Evolutionary conservation across 1,140 invertebrate species (phyloP).

Genomic region (Euglossa dilemma): DNA sequence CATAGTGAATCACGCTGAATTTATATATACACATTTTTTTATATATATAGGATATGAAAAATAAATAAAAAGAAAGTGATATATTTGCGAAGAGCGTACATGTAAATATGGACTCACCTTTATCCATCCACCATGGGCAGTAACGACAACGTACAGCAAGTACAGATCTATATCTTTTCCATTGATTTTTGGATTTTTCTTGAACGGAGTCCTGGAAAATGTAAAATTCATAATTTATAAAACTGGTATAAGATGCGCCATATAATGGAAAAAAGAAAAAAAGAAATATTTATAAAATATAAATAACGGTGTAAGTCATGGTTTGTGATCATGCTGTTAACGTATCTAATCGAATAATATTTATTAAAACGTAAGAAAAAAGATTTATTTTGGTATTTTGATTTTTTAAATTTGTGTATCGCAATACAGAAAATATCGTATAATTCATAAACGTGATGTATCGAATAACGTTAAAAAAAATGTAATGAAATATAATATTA

Average conservation of each 20-base stretch:
- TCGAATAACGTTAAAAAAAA: not conserved
- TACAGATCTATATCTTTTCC: conserved; percentile 95
- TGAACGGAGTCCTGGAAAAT: conserved; percentile 88
- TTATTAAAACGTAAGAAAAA: not conserved
- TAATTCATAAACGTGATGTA: not conserved
- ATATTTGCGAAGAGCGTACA: too few species aligned
- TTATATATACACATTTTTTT: not conserved
- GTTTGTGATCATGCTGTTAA: not conserved
- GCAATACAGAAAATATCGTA: not conserved
- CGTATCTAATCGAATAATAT: not conserved
- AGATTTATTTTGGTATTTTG: not conserved
- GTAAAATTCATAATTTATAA: not conserved
- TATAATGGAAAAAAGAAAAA: not conserved
- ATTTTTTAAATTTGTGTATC: not conserved
- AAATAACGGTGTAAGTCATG: too few species aligned
- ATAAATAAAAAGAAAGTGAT: conserved; percentile 2
- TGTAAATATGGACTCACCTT: conserved; percentile 87
- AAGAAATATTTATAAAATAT: not conserved
- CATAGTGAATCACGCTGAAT: not conserved
- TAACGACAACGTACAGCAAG: conserved; percentile 94
- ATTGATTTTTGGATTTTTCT: conserved; percentile 90
- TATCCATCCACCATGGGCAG: conserved; percentile 94
- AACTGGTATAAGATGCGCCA: not conserved
- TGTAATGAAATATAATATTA: not conserved
- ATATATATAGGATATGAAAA: not conserved